A percentile compares a stretch with the other conserved stretches of the same genome.
phyloP scores from a whole-genome alignment of 2,797 vertebrate genomes.

The Peromyscus melanophrys region DNA sequence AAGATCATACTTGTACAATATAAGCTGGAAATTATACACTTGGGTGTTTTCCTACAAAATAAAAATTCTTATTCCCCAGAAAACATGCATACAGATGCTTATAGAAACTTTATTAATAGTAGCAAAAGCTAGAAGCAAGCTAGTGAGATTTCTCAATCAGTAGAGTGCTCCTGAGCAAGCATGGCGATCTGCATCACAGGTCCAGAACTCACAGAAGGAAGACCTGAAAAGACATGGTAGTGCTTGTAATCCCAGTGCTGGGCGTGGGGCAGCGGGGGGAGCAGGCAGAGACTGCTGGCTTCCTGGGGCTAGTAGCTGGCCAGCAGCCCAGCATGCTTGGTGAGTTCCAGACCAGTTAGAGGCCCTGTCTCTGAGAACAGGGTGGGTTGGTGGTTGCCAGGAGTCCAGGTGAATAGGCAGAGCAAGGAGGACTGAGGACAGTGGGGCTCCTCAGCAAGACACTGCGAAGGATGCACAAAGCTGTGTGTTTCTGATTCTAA shows the following conservation, averaged over 20 bases:
- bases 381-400: neutral
- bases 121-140: neutral
- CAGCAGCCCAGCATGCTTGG: neutral
- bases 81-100: neutral
- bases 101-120: neutral
- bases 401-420: neutral
- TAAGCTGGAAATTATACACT: neutral
- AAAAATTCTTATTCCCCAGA: neutral
- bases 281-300: neutral
- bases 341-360: neutral
- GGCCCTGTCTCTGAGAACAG: neutral
- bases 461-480: neutral
- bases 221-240: neutral
- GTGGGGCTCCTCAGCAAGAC: neutral
- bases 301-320: neutral
- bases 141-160: neutral
- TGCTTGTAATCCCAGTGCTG: neutral
- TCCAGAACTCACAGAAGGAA: neutral
- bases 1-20: neutral
- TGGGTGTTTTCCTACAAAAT: constrained; percentile 19
- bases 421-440: neutral
- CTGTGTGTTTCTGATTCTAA: neutral
- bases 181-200: neutral
- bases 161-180: neutral
- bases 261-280: no score